Percentiles rank a stretch among this genome's conserved stretches.
Conservation (phyloP, 2,113 vertebrate species). For the Ginglymostoma cirratum region DNA sequence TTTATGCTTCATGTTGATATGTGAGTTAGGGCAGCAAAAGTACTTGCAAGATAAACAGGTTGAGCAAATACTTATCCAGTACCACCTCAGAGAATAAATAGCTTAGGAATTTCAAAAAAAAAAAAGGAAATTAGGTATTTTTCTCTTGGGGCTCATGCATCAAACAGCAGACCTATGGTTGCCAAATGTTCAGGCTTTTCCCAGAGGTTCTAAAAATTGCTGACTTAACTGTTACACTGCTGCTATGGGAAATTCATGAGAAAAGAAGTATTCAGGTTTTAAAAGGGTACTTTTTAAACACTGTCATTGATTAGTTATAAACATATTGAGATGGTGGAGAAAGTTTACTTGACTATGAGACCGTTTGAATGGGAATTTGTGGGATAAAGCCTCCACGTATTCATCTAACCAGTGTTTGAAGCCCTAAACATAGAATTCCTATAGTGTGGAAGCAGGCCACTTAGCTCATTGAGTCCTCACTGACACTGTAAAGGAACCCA, state of each 20-base stretch:
- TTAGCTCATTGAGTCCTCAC: too few species aligned
- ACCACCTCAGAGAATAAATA: background rate
- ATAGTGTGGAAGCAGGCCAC: too few species aligned
- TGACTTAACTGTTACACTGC: background rate
- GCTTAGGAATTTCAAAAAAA: background rate
- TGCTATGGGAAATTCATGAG: background rate
- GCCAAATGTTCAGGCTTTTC: background rate
- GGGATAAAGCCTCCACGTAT: background rate
- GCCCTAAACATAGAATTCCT: background rate
- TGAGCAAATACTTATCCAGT: background rate
- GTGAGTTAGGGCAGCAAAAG: background rate
- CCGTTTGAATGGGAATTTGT: background rate
- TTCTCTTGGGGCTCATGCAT: background rate
- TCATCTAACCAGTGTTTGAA: background rate
- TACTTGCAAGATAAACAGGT: background rate
- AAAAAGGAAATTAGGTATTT: background rate
- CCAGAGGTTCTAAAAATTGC: background rate
- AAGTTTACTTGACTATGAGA: background rate
- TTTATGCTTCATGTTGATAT: background rate
- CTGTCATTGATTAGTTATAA: background rate
- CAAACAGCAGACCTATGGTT: background rate
- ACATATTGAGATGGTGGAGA: background rate
- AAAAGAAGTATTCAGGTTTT: background rate
- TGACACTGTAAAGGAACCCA: too few species aligned
- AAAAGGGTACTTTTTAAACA: background rate